These are phyloP conservation scores for Sorex araneus DNA, from an alignment of 2,113 vertebrate genomes.

Conservation along the genomic window DNA sequence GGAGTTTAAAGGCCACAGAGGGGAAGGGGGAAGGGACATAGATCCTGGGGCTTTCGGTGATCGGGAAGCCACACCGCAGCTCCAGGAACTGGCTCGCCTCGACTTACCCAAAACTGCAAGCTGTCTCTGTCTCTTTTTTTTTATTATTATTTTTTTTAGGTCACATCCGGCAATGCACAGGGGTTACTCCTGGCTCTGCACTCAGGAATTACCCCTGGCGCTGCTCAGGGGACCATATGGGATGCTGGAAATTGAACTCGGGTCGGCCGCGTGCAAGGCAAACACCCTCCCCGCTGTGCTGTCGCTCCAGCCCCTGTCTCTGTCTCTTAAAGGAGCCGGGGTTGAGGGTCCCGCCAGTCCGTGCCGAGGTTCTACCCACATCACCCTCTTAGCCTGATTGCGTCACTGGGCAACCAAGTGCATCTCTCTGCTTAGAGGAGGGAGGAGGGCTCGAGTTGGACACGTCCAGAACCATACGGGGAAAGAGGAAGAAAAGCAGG, in stretches of 20 bases:
- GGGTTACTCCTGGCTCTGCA: too few relatives aligned
- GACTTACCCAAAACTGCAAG: not conserved
- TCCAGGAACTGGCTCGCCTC: not conserved
- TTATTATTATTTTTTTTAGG: too few relatives aligned
- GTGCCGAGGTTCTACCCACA: not conserved
- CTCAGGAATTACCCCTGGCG: too few relatives aligned
- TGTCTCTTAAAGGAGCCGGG: not conserved
- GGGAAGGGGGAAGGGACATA: too few relatives aligned
- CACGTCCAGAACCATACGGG: conserved; percentile 24
- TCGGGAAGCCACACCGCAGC: not conserved
- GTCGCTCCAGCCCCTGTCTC: too few relatives aligned
- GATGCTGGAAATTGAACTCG: too few relatives aligned
- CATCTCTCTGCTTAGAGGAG: conserved; percentile 19
- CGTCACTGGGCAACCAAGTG: conserved; percentile 43
- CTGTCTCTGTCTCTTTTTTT: not conserved
- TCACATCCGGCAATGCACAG: too few relatives aligned
- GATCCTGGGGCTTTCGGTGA: too few relatives aligned
- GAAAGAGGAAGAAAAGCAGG: not conserved
- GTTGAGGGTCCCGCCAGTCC: not conserved
- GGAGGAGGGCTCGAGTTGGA: conserved; percentile 4
- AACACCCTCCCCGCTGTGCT: too few relatives aligned
- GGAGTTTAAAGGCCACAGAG: conserved; percentile 5
- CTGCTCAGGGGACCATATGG: too few relatives aligned
- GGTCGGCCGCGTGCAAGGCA: too few relatives aligned
- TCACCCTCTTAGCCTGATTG: conserved; percentile 5